Conservation (phyloP, 2,113 vertebrate genomes). For the Catharus fuscescens region DNA sequence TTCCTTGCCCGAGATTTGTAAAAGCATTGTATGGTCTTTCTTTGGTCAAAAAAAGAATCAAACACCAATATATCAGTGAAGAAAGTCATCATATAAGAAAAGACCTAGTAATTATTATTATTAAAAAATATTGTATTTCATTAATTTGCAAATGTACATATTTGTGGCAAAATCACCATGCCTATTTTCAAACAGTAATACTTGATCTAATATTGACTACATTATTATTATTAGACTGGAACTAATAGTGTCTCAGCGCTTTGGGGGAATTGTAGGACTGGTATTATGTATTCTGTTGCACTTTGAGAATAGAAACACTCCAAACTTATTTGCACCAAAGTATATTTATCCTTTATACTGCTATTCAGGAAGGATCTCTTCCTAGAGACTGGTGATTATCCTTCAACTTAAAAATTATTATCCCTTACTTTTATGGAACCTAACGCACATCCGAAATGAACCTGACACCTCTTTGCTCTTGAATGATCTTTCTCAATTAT, state of each 20-base stretch:
- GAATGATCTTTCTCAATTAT: slow-evolving; percentile 27
- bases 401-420: slow-evolving; percentile 39
- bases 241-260: not conserved
- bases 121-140: not conserved
- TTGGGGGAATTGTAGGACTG: not conserved
- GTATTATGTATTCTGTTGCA: not conserved
- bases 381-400: not conserved
- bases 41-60: not conserved
- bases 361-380: not conserved
- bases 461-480: slow-evolving; percentile 37
- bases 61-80: not conserved
- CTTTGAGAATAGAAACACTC: not conserved
- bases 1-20: not conserved
- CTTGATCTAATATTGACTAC: not conserved
- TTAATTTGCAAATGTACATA: not conserved
- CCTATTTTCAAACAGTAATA: not conserved
- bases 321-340: not conserved
- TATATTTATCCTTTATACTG: not conserved
- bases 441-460: not conserved
- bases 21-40: not conserved
- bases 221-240: not conserved
- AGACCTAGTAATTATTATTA: not conserved
- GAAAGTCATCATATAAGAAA: not conserved
- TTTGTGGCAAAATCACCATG: not conserved
- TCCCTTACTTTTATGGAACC: not conserved